Evolutionary conservation across 1,140 invertebrate genomes (phyloP).

Genomic region (Drosophila kurseongensis): DNA sequence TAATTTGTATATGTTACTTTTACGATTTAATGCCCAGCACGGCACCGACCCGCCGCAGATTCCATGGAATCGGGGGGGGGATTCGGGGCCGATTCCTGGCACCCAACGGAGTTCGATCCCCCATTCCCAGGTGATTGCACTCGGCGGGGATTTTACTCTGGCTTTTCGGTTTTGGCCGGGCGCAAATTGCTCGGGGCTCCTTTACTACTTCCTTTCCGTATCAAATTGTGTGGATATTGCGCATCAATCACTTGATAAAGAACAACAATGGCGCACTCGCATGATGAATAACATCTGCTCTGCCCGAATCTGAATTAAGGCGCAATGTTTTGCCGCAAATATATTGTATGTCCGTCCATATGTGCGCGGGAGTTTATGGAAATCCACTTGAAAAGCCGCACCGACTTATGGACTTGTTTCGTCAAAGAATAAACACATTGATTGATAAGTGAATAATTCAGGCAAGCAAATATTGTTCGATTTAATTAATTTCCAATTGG

Average conservation of each 20-base stretch:
- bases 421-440: conserved; percentile 61
- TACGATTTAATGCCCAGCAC: conserved; percentile 74
- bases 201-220: conserved; percentile 70
- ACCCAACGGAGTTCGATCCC: conserved; percentile 46
- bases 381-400: conserved; percentile 69
- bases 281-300: conserved; percentile 77
- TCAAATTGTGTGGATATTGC: conserved; percentile 75
- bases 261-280: conserved; percentile 67
- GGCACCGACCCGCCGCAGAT: conserved; percentile 49
- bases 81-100: conserved; percentile 12
- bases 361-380: conserved; percentile 40
- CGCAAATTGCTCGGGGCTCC: conserved; percentile 18
- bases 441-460: conserved; percentile 63
- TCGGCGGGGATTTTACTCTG: conserved; percentile 28
- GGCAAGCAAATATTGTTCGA: conserved; percentile 43
- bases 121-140: conserved; percentile 71
- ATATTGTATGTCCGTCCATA: conserved; percentile 21
- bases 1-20: conserved; percentile 80
- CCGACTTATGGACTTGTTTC: conserved; percentile 49
- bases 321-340: conserved; percentile 69
- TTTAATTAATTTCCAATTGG: conserved; percentile 49
- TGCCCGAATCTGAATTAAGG: conserved; percentile 51
- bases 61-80: conserved; percentile 13
- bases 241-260: conserved; percentile 75
- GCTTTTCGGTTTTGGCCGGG: conserved; percentile 29